phyloP scores from a whole-genome alignment of 2,113 vertebrate genomes.

The Athene noctua region DNA sequence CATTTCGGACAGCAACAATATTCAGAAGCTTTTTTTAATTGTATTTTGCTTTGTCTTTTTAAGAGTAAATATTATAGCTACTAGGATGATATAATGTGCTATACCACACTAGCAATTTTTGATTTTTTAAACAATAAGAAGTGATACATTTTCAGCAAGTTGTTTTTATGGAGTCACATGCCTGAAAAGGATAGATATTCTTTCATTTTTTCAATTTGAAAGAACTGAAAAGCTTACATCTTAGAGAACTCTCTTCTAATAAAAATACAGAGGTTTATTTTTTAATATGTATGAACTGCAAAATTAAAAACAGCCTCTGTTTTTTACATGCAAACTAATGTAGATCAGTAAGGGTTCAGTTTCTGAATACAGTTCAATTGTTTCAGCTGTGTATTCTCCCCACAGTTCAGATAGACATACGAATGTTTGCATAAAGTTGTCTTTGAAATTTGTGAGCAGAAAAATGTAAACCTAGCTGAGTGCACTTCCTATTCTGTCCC shows the following conservation, averaged over 20 bases:
- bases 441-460: background rate
- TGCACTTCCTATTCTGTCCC: background rate
- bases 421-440: background rate
- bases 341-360: background rate
- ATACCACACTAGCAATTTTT: background rate
- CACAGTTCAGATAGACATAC: background rate
- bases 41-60: background rate
- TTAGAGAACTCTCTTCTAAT: background rate
- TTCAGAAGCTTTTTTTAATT: background rate
- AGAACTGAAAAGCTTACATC: background rate
- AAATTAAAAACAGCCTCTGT: background rate
- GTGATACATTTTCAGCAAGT: background rate
- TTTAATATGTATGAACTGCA: background rate
- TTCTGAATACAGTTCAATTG: background rate
- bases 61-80: background rate
- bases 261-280: background rate
- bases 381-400: background rate
- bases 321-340: background rate
- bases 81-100: background rate
- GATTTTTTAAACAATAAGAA: background rate
- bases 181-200: background rate
- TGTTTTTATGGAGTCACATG: background rate
- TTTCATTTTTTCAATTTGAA: background rate
- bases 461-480: background rate
- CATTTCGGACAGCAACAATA: background rate